Evolutionary conservation across 1,140 invertebrate genomes (phyloP).

Genomic region (Drosophila mayri): DNA sequence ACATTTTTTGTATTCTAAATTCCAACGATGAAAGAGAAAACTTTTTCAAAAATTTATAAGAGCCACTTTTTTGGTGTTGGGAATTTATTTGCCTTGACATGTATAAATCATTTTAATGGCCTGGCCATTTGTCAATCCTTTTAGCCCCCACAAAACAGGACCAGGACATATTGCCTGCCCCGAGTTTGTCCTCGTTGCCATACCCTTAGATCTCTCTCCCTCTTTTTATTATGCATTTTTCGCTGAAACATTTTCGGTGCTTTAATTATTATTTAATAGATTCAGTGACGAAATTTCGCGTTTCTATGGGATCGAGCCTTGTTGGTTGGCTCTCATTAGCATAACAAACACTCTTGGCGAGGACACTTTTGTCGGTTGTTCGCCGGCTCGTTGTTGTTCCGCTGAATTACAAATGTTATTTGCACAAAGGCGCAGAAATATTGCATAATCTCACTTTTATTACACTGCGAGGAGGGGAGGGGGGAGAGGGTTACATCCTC

Average conservation of each 20-base stretch:
- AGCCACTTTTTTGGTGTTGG: constrained; percentile 1
- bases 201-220: constrained; percentile 3
- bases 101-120: constrained; percentile 46
- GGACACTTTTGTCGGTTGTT: constrained; percentile 47
- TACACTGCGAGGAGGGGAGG: constrained; percentile 32
- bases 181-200: constrained; percentile 1
- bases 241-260: constrained; percentile 22
- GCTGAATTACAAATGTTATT: constrained; percentile 76
- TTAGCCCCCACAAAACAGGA: constrained; percentile 18
- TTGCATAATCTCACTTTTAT: constrained; percentile 84
- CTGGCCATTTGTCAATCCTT: constrained; percentile 40
- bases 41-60: constrained; percentile 11
- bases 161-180: constrained; percentile 6
- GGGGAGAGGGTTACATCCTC: constrained; percentile 32
- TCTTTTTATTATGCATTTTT: constrained; percentile 11
- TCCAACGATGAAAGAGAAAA: background rate
- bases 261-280: constrained; percentile 63
- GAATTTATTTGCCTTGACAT: constrained; percentile 6
- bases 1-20: background rate
- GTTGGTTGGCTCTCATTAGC: constrained; percentile 62
- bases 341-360: constrained; percentile 67
- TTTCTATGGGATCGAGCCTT: constrained; percentile 44
- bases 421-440: constrained; percentile 82
- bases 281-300: constrained; percentile 20
- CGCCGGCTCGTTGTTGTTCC: constrained; percentile 40